Evolutionary conservation across 2,888 invertebrate species (phyloP).

Genomic region (Ellobium chinense): DNA sequence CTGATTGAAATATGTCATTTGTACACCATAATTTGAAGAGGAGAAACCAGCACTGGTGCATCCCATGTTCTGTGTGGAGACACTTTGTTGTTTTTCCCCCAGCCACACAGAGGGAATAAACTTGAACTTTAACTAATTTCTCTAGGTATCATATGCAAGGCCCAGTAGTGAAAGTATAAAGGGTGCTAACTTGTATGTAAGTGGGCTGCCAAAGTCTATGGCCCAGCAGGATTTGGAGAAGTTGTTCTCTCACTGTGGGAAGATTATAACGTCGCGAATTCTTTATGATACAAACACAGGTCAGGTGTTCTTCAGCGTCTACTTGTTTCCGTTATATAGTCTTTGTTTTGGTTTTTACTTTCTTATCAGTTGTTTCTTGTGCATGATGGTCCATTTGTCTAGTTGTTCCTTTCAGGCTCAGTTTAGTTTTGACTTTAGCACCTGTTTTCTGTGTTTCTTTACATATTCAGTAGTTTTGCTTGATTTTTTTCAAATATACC

Average conservation of each 20-base stretch:
- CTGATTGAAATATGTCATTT: constrained; percentile 9
- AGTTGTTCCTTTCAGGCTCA: constrained; percentile 26
- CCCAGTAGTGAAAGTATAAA: constrained; percentile 80
- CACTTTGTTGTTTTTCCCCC: background rate
- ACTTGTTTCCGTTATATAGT: constrained; percentile 51
- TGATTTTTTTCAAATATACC: background rate
- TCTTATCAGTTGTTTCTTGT: constrained; percentile 1
- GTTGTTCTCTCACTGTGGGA: constrained; percentile 78
- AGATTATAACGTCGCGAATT: constrained; percentile 79
- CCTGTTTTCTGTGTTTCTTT: constrained; percentile 11
- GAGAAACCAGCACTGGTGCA: constrained; percentile 34
- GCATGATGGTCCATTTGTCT: constrained; percentile 45
- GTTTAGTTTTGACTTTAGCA: constrained; percentile 7
- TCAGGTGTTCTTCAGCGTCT: constrained; percentile 61
- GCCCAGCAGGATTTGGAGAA: constrained; percentile 79
- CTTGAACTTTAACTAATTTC: constrained; percentile 57
- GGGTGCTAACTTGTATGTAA: constrained; percentile 80
- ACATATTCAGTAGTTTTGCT: constrained; percentile 2
- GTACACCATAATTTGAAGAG: background rate
- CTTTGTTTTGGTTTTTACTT: constrained; percentile 29
- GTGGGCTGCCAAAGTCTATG: constrained; percentile 79
- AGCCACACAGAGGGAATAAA: constrained; percentile 35
- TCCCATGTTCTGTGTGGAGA: constrained; percentile 16
- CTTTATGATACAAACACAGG: constrained; percentile 79
- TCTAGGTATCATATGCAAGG: constrained; percentile 79